Evolutionary conservation across 1,140 invertebrate species (phyloP).

Genomic region (Conopomorpha cramerella): DNA sequence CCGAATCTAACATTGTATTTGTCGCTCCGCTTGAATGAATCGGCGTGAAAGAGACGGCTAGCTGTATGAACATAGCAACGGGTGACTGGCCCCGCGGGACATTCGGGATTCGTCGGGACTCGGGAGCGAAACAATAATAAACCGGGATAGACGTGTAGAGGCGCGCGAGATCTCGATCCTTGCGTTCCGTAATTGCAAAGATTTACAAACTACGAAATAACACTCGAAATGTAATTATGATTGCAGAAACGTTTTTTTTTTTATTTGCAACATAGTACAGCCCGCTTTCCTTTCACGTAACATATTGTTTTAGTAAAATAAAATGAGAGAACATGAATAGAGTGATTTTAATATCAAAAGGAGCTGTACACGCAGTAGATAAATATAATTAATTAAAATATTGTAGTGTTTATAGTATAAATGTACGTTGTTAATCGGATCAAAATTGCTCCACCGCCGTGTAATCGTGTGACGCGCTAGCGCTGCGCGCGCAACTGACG

Average conservation of each 20-base stretch:
- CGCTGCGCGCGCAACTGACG: slow-evolving; percentile 52
- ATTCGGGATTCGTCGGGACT: slow-evolving; percentile 33
- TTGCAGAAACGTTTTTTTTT: not conserved
- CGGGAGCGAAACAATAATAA: slow-evolving; percentile 19
- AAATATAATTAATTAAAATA: slow-evolving; percentile 12
- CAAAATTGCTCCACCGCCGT: slow-evolving; percentile 55
- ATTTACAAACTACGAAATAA: no score
- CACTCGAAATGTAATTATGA: not conserved
- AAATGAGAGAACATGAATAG: not conserved
- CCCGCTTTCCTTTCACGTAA: not conserved
- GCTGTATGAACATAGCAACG: slow-evolving; percentile 33
- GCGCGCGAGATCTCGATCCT: slow-evolving; percentile 19
- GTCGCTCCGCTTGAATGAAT: slow-evolving; percentile 35
- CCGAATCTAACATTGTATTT: slow-evolving; percentile 41
- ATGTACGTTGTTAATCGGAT: slow-evolving; percentile 60
- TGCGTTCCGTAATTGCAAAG: not conserved
- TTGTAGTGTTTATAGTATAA: slow-evolving; percentile 22
- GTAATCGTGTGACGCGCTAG: slow-evolving; percentile 53
- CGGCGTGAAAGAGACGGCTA: slow-evolving; percentile 20
- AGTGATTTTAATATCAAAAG: slow-evolving; percentile 1
- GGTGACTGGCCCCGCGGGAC: slow-evolving; percentile 26
- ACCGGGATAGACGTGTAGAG: no score
- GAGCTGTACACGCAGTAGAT: slow-evolving; percentile 23
- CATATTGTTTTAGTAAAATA: not conserved
- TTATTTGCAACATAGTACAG: not conserved